Base-by-base conservation (phyloP, 2,888 invertebrate genomes). In the Lapara coniferarum region DNA sequence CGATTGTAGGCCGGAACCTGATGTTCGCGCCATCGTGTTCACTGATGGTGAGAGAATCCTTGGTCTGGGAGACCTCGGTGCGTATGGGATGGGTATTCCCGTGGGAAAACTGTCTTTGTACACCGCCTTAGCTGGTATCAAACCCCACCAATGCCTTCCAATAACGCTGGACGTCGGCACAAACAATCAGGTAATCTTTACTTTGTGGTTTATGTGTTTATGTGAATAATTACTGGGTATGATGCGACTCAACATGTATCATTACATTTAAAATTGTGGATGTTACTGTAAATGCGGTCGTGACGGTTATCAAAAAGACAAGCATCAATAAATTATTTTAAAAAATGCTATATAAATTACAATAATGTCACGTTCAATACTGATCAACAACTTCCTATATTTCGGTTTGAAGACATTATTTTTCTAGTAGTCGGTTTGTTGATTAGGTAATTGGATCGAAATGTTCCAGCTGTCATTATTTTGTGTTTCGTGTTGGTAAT, bases 1-100 rank as follows among this genome's bases (percentile, higher is more conserved):
- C 53, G 16, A 55, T 77, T 78, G 68, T 85, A 96, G 97, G 97
- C 97, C 97, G 0, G 97, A 98, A 91, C 96, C 96, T 55, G 96
- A 97, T 83, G 97, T 98, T 3, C 95, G 97, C 71, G 98, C 97
- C 13, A 96, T 98, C 82, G 98, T 98, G 67, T 98, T 99, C 67
- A 99, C 99, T 0, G 99, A 99, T 82, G 99, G 99, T 51, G 99
- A 99, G 87, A 95, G 99, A 69, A 99, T 99, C 85, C 95, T 99
- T 76, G 99, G 99, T 76, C 95, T 99, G 56, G 99, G 99, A 7
- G 99, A 99, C 89, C 95, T 99, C 67, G 99, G 99, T 0, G 98
- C 98, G 1, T 97, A 97, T 82, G 99, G 99, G 37, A 98, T 98
- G 98, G 99, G 99, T 71, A 99, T 99, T 80, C 99, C 99, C 0